phyloP scores from a whole-genome alignment of 1,140 invertebrate species.

The Plodia interpunctella region DNA sequence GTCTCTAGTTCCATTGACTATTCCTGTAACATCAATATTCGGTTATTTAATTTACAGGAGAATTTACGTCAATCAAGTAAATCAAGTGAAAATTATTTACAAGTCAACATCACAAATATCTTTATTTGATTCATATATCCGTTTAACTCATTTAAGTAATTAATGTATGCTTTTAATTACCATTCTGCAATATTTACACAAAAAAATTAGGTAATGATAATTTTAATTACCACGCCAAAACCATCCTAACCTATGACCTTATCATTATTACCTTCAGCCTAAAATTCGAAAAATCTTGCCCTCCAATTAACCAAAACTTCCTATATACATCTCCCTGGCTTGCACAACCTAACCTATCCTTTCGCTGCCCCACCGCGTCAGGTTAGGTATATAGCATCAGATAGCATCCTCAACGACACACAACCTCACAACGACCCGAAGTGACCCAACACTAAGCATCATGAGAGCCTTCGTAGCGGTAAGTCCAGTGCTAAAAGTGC shows the following conservation, averaged over 20 bases:
- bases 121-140: no score
- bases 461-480: conserved; percentile 74
- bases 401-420: conserved; percentile 49
- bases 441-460: conserved; percentile 66
- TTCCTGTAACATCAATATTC: no score
- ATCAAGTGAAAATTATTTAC: no score
- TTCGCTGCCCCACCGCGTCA: conserved; percentile 65
- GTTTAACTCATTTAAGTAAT: no score
- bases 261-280: conserved; percentile 29
- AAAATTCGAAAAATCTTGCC: conserved; percentile 43
- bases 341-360: conserved; percentile 64
- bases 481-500: conserved; percentile 57
- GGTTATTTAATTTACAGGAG: no score
- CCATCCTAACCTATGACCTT: conserved; percentile 35
- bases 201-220: conserved; percentile 15
- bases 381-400: conserved; percentile 58
- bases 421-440: conserved; percentile 55
- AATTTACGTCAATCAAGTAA: no score
- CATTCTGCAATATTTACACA: not conserved
- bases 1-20: no score
- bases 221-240: conserved; percentile 4
- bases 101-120: no score
- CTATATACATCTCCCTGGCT: conserved; percentile 63
- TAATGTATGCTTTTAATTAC: not conserved
- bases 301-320: conserved; percentile 64